Evolutionary conservation across 2,888 invertebrate genomes (phyloP).

Genomic region (Drosophila nigritarsus): DNA sequence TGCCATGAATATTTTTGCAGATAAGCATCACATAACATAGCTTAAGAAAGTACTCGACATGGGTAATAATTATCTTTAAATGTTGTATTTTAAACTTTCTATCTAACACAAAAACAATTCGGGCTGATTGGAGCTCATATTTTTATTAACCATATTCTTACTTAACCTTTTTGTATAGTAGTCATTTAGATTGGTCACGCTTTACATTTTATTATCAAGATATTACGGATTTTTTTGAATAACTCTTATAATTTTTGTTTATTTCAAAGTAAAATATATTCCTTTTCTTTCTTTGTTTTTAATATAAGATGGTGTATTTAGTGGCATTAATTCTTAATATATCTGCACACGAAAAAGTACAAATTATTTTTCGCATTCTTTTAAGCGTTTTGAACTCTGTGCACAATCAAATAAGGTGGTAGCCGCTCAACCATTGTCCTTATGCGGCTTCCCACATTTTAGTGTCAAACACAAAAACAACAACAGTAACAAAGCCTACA

Average conservation of each 20-base stretch:
- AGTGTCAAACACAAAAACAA: slow-evolving; percentile 43
- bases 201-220: too few species aligned
- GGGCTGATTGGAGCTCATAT: neutral
- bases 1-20: slow-evolving; percentile 33
- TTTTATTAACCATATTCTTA: too few species aligned
- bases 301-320: too few species aligned
- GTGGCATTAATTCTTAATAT: too few species aligned
- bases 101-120: neutral
- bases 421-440: slow-evolving; percentile 26
- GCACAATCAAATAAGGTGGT: slow-evolving; percentile 52
- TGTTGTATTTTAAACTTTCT: neutral
- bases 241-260: too few species aligned
- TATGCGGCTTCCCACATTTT: slow-evolving; percentile 56
- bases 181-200: too few species aligned
- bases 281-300: too few species aligned
- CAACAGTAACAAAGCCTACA: slow-evolving; percentile 23
- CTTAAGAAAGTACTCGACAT: neutral
- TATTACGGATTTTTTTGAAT: too few species aligned
- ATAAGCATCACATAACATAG: slow-evolving; percentile 2
- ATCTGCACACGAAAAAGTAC: too few species aligned
- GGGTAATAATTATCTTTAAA: neutral
- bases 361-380: slow-evolving; percentile 16
- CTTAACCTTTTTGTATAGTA: too few species aligned
- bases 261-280: too few species aligned
- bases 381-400: slow-evolving; percentile 54